phyloP scores from a whole-genome alignment of 2,888 invertebrate genomes.

The Oligia fasciuncula region DNA sequence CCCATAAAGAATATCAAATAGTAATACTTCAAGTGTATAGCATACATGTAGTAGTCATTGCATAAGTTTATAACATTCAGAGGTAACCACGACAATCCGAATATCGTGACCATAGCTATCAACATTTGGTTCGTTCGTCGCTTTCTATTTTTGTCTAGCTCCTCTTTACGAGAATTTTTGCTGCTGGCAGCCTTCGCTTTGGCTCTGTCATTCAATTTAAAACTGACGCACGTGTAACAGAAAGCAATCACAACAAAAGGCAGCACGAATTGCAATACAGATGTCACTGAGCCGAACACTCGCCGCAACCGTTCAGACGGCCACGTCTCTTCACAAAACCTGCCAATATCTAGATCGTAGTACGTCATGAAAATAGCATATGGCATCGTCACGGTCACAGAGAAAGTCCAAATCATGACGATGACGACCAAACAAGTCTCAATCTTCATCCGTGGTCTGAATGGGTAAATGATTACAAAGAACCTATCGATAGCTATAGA shows the following conservation, averaged over 20 bases:
- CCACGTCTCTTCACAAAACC: slow-evolving; percentile 97
- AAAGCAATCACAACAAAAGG: slow-evolving; percentile 98
- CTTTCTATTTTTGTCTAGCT: slow-evolving; percentile 96
- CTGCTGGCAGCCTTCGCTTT: slow-evolving; percentile 95
- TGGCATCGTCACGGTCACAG: slow-evolving; percentile 96
- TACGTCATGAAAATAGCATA: slow-evolving; percentile 96
- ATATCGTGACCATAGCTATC: slow-evolving; percentile 99
- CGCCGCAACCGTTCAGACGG: slow-evolving; percentile 94
- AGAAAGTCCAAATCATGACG: slow-evolving; percentile 96
- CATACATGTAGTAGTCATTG: slow-evolving; percentile 94
- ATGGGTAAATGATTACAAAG: slow-evolving; percentile 99
- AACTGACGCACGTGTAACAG: slow-evolving; percentile 97
- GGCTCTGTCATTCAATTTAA: slow-evolving; percentile 95
- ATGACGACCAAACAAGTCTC: slow-evolving; percentile 96
- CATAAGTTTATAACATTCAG: slow-evolving; percentile 97
- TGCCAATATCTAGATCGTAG: slow-evolving; percentile 86
- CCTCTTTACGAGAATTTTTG: slow-evolving; percentile 96
- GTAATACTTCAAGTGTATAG: slow-evolving; percentile 94
- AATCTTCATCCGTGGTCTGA: slow-evolving; percentile 97
- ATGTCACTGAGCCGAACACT: slow-evolving; percentile 96
- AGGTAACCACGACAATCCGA: slow-evolving; percentile 98
- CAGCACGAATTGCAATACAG: slow-evolving; percentile 97
- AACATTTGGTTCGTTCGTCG: slow-evolving; percentile 98
- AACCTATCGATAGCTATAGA: slow-evolving; percentile 99
- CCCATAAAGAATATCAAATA: slow-evolving; percentile 96